Conservation (phyloP, 2,797 vertebrate species). For the Sebastes hopkinsi region DNA sequence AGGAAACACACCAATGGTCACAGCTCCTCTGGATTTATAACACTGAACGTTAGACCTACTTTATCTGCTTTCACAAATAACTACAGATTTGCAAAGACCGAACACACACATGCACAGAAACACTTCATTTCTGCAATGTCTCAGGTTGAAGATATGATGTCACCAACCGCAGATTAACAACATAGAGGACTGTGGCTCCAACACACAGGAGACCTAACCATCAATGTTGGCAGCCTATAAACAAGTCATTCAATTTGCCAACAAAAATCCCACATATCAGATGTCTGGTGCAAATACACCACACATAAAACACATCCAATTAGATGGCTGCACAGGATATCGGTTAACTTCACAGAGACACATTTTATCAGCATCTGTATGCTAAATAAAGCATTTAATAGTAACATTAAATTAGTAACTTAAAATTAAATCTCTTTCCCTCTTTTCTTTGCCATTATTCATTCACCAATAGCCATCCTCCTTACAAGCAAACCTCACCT, state of each 20-base stretch:
- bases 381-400: neutral
- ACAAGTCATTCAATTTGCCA: neutral
- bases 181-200: neutral
- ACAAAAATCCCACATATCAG: neutral
- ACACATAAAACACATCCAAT: neutral
- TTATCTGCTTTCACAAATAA: neutral
- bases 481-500: no score
- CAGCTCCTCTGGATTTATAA: neutral
- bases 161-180: neutral
- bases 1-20: neutral
- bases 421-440: no score
- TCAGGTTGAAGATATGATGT: neutral
- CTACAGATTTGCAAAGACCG: neutral
- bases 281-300: neutral
- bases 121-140: neutral
- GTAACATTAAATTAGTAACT: neutral
- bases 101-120: neutral
- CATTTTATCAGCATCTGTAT: neutral
- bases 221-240: neutral
- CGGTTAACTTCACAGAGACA: neutral
- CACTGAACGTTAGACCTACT: neutral
- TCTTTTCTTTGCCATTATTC: no score
- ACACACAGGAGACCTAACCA: neutral
- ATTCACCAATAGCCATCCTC: no score
- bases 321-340: neutral